Conservation (phyloP, 1,140 invertebrate species). For the Macrotrachela quadricornifera region DNA sequence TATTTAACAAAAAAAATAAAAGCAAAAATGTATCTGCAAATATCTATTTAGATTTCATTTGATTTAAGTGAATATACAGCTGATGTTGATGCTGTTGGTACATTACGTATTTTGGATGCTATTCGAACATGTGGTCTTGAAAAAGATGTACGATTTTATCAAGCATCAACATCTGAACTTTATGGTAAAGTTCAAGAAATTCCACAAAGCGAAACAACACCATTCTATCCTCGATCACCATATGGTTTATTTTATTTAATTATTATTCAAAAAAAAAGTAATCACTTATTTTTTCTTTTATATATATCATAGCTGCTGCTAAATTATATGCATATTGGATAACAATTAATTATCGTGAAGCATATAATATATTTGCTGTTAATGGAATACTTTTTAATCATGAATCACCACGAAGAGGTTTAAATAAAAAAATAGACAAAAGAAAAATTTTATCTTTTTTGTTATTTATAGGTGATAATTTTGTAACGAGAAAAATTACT, state of each 20-base stretch:
- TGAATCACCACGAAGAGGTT: slow-evolving; percentile 75
- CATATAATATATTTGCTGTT: slow-evolving; percentile 88
- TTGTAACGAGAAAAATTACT: slow-evolving; percentile 95
- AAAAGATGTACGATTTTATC: slow-evolving; percentile 35
- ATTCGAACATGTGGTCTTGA: slow-evolving; percentile 72
- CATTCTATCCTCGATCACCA: slow-evolving; percentile 95
- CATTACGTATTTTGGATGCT: slow-evolving; percentile 75
- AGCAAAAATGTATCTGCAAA: too few species aligned
- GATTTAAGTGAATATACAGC: slow-evolving; percentile 96
- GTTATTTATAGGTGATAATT: slow-evolving; percentile 48
- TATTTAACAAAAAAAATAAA: too few species aligned
- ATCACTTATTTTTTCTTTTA: too few species aligned
- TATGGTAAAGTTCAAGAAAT: slow-evolving; percentile 91
- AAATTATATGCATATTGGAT: slow-evolving; percentile 99
- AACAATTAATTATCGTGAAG: slow-evolving; percentile 87
- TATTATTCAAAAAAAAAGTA: neutral
- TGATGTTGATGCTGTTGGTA: slow-evolving; percentile 93
- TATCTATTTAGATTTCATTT: slow-evolving; percentile 45
- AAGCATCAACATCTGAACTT: slow-evolving; percentile 91
- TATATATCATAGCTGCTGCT: slow-evolving; percentile 53
- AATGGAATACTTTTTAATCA: slow-evolving; percentile 99
- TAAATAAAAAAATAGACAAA: too few species aligned
- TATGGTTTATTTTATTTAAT: slow-evolving; percentile 49
- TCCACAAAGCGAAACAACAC: slow-evolving; percentile 89
- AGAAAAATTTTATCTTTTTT: too few species aligned